A percentile compares a stretch with the other conserved stretches of the same genome.
These are phyloP conservation scores for Origma solitaria DNA, from an alignment of 2,113 vertebrate genomes.

Conservation along the genomic window DNA sequence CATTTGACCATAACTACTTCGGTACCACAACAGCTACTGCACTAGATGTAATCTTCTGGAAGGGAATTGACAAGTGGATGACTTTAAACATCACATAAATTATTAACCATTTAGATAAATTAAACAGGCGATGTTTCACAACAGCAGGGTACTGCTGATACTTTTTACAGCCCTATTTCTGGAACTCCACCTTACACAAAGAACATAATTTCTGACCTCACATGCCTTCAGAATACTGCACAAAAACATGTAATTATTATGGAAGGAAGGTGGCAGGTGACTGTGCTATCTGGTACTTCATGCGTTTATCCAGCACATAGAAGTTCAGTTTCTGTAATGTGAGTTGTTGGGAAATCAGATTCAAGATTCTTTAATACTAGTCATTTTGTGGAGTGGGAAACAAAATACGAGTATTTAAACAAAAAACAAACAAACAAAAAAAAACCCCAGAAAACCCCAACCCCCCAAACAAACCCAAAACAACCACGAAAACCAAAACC, in stretches of 20 bases:
- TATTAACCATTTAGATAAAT: constrained; percentile 12
- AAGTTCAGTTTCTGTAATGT: background rate
- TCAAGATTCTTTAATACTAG: background rate
- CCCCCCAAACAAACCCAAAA: background rate
- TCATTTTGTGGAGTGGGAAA: background rate
- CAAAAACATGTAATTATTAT: background rate
- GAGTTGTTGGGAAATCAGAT: background rate
- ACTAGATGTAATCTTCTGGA: background rate
- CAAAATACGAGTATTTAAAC: background rate
- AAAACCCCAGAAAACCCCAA: background rate
- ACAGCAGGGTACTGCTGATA: background rate
- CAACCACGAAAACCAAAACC: background rate
- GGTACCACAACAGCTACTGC: background rate
- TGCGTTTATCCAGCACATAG: background rate
- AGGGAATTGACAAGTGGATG: background rate
- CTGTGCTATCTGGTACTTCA: background rate
- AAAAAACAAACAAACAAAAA: background rate
- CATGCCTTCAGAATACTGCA: background rate
- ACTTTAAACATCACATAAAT: background rate
- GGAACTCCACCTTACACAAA: background rate
- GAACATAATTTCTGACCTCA: background rate
- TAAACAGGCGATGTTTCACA: background rate
- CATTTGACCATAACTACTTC: background rate
- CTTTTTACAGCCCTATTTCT: background rate
- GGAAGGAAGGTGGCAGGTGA: background rate